Conservation (phyloP, 2,797 vertebrate species). For the Prunella strophiata region DNA sequence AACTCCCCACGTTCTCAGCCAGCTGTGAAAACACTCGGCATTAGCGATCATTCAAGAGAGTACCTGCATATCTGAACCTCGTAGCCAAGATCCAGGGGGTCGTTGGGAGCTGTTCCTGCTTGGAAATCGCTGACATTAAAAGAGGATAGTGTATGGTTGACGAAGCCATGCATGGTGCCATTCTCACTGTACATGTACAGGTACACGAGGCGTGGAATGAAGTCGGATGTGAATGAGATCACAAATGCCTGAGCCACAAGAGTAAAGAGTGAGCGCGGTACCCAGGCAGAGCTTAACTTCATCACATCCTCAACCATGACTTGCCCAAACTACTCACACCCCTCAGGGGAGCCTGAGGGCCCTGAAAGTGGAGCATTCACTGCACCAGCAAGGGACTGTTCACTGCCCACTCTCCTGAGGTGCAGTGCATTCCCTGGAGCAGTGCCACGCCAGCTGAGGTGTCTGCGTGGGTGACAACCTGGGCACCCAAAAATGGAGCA, state of each 20-base stretch:
- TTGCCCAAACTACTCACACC: background rate
- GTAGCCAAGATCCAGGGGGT: conserved; percentile 85
- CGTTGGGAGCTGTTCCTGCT: conserved; percentile 82
- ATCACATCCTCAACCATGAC: background rate
- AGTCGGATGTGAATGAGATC: conserved; percentile 97
- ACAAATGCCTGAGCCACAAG: conserved; percentile 89
- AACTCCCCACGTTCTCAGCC: background rate
- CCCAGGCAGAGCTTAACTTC: background rate
- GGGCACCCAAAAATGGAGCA: background rate
- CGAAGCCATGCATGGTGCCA: conserved; percentile 93
- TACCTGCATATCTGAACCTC: conserved; percentile 92
- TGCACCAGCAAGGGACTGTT: background rate
- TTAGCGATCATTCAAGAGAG: background rate
- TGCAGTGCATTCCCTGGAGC: background rate
- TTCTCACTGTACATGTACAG: conserved; percentile 93
- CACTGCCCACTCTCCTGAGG: background rate
- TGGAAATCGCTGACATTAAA: conserved; percentile 95
- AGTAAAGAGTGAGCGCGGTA: conserved; percentile 61
- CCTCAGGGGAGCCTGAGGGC: background rate
- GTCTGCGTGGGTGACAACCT: background rate
- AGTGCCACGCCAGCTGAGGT: background rate
- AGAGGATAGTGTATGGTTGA: conserved; percentile 92
- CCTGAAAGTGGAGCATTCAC: background rate
- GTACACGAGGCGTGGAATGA: conserved; percentile 97
- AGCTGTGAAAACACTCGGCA: background rate